Percentiles rank a stretch among this genome's conserved stretches.
Evolutionary conservation across 2,888 invertebrate species (phyloP).

Genomic region (Drosophila pseudotakahashii): DNA sequence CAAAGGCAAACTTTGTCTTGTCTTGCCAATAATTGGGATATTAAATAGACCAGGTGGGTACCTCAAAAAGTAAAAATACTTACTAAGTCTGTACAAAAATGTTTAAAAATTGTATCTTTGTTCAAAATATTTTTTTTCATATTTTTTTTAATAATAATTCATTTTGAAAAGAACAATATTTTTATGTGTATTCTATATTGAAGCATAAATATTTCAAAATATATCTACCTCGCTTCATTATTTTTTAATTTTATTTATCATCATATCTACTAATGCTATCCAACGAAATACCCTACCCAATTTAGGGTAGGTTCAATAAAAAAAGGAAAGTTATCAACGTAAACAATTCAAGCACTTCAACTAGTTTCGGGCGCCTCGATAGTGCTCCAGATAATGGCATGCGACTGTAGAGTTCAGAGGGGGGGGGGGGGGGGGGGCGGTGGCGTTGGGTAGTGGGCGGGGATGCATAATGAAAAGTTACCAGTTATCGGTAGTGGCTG

Average conservation of each 20-base stretch:
- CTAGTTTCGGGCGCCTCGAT: slow-evolving; percentile 73
- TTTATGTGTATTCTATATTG: too few relatives aligned
- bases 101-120: too few relatives aligned
- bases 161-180: too few relatives aligned
- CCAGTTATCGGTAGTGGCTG: slow-evolving; percentile 13
- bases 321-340: slow-evolving; percentile 70
- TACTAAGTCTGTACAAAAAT: too few relatives aligned
- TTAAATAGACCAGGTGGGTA: slow-evolving; percentile 3
- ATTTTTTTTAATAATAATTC: too few relatives aligned
- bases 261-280: too few relatives aligned
- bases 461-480: slow-evolving; percentile 50
- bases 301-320: slow-evolving; percentile 23
- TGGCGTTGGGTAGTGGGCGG: neutral
- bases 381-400: slow-evolving; percentile 67
- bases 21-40: neutral
- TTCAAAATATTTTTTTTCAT: too few relatives aligned
- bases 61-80: slow-evolving; percentile 10
- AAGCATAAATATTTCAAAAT: too few relatives aligned
- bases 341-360: slow-evolving; percentile 75
- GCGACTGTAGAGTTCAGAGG: slow-evolving; percentile 13
- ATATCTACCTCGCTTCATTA: too few relatives aligned
- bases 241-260: too few relatives aligned
- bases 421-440: neutral
- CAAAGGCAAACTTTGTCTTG: slow-evolving; percentile 34
- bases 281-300: neutral